Percentiles rank a stretch among this genome's conserved stretches.
phyloP scores from a whole-genome alignment of 1,140 invertebrate genomes.

The Achatina immaculata region DNA sequence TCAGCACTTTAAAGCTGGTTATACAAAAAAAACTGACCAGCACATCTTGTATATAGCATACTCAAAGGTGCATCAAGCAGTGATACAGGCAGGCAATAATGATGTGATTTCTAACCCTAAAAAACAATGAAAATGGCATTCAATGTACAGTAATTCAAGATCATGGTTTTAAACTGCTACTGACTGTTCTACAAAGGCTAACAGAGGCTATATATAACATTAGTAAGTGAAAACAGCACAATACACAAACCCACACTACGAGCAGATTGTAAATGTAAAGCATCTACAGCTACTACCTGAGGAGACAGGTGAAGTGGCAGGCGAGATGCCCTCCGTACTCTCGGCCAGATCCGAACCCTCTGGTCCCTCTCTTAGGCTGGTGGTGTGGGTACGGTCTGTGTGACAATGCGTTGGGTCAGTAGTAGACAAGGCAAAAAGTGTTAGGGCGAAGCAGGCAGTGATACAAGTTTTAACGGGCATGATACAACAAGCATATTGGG shows the following conservation, averaged over 20 bases:
- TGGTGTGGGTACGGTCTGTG: constrained; percentile 27
- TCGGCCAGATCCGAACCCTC: constrained; percentile 41
- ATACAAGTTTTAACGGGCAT: constrained; percentile 27
- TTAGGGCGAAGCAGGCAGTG: constrained; percentile 17
- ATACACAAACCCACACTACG: background rate
- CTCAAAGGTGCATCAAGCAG: no score
- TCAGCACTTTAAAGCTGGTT: no score
- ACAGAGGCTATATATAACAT: no score
- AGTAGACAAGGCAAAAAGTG: constrained; percentile 39
- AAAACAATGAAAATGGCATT: no score
- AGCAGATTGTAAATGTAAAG: constrained; percentile 17
- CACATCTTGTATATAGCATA: no score
- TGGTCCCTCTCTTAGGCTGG: constrained; percentile 35
- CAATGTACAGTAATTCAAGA: no score
- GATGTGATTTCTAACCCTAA: no score
- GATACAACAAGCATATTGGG: constrained; percentile 28
- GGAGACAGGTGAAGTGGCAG: constrained; percentile 34
- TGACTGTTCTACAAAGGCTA: no score
- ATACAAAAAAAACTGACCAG: no score
- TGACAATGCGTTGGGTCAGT: constrained; percentile 33
- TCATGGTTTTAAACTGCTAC: no score
- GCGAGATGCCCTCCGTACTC: constrained; percentile 34
- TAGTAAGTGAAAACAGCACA: no score
- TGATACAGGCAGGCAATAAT: background rate
- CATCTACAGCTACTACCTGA: constrained; percentile 33